Base-by-base conservation (phyloP, 2,113 vertebrate species). In the Terrapene triunguis region DNA sequence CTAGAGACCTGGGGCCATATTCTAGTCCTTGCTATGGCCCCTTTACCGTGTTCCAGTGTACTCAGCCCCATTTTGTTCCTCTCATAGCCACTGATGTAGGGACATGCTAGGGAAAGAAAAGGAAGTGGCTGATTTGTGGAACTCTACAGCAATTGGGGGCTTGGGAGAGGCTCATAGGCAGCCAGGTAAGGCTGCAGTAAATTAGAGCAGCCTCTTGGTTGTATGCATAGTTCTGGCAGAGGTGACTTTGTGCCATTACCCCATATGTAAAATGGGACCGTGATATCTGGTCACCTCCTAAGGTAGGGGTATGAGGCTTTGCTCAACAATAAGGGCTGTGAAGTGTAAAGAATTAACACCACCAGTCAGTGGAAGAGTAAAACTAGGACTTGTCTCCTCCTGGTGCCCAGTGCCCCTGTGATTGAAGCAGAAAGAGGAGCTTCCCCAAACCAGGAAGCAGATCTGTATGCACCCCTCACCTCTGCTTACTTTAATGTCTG, bases 321-420 rank as follows among this genome's bases (percentile, higher is more conserved):
- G 35, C 62, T n/a, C 16, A 69, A 17, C 35, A n/a, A 17, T 69
- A 7, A 69, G 62, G 35, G 16, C 55, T 57, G 62, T 35, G 14
- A 69, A 19, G 62, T 19, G 62, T 69, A 69, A 16, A 69, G 35
- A 69, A 10, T 22, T 2, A 1, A 17, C 2, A 1, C 7, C 32
- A 13, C 47, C 0, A 1, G 78, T 27, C 74, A 55, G 7, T 29
- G n/a, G 51, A 48, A 50, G 3, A 80, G 16, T 47, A 10, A 13
- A 86, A 47, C 10, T 80, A 27, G 55, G 55, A 27, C 25, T 57
- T 27, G 55, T 27, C 55, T 81, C 81, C 32, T 16, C 16, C 6
- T 82, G 32, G 27, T 35, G 1, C 35, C 25, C 27, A 16, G 10
- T 0, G 0, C 74, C 80, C 59, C 32, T 84, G 80, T 6, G 25